Percentiles rank a stretch among this genome's conserved stretches.
phyloP scores from a whole-genome alignment of 2,113 vertebrate genomes.

The Sebastes fasciatus region DNA sequence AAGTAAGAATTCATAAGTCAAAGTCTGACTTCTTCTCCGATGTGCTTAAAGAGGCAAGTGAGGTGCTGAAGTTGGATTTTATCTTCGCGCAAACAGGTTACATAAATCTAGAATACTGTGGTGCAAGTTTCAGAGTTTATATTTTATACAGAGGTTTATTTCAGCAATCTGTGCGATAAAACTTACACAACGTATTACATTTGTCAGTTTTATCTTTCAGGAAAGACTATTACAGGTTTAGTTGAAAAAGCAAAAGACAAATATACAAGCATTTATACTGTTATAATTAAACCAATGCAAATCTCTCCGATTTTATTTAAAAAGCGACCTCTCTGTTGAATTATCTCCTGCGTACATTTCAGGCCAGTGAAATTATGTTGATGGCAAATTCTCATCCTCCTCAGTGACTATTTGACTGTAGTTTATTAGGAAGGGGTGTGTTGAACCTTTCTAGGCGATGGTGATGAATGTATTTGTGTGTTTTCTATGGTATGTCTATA shows the following conservation, averaged over 20 bases:
- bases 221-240: slow-evolving; percentile 29
- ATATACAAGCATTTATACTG: slow-evolving; percentile 46
- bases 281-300: slow-evolving; percentile 42
- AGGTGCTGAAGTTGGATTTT: slow-evolving; percentile 35
- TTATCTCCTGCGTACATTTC: slow-evolving; percentile 37
- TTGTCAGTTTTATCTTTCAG: slow-evolving; percentile 42
- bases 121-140: slow-evolving; percentile 77
- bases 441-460: slow-evolving; percentile 71
- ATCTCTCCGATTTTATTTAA: slow-evolving; percentile 38
- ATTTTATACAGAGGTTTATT: slow-evolving; percentile 81
- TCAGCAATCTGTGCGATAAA: slow-evolving; percentile 56
- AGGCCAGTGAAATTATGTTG: slow-evolving; percentile 32
- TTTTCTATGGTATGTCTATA: slow-evolving; percentile 76
- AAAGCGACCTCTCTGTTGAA: slow-evolving; percentile 41
- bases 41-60: slow-evolving; percentile 1
- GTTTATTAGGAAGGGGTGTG: slow-evolving; percentile 63
- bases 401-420: slow-evolving; percentile 68
- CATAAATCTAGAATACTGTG: slow-evolving; percentile 66
- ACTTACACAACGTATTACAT: slow-evolving; percentile 30
- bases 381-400: slow-evolving; percentile 50
- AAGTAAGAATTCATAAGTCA: background rate
- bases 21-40: slow-evolving; percentile 5
- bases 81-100: slow-evolving; percentile 54
- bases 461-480: slow-evolving; percentile 82
- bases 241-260: slow-evolving; percentile 26